phyloP scores from a whole-genome alignment of 1,140 invertebrate species.

The Potamilus streckersoni region DNA sequence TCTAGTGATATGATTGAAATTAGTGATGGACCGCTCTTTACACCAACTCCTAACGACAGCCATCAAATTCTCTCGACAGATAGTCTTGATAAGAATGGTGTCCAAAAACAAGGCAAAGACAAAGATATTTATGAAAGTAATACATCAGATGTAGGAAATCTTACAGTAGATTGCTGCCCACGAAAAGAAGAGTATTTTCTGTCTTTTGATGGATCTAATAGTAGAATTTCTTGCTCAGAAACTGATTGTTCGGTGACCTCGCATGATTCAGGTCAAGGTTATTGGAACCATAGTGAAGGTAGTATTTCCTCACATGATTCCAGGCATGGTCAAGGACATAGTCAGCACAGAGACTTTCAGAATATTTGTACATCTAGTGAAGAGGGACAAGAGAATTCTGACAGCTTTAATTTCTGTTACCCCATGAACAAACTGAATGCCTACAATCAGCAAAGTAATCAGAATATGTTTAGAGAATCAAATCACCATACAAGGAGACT shows the following conservation, averaged over 20 bases:
- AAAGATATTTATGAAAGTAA: slow-evolving; percentile 39
- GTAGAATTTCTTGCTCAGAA: slow-evolving; percentile 45
- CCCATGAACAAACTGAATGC: slow-evolving; percentile 19
- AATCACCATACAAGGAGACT: slow-evolving; percentile 17
- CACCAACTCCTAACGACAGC: slow-evolving; percentile 49
- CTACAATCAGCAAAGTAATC: slow-evolving; percentile 8
- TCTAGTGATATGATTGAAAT: slow-evolving; percentile 63
- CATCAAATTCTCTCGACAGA: slow-evolving; percentile 39
- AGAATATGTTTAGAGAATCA: slow-evolving; percentile 21
- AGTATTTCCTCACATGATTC: slow-evolving; percentile 16
- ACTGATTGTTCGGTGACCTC: slow-evolving; percentile 52
- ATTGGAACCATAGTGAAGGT: slow-evolving; percentile 22
- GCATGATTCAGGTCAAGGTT: slow-evolving; percentile 45
- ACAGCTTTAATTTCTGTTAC: slow-evolving; percentile 60
- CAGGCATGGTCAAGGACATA: slow-evolving; percentile 8
- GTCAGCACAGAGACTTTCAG: slow-evolving; percentile 35
- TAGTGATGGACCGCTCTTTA: slow-evolving; percentile 60
- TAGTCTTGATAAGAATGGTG: slow-evolving; percentile 44
- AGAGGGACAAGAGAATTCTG: slow-evolving; percentile 48
- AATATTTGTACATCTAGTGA: slow-evolving; percentile 39
- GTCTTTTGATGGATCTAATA: slow-evolving; percentile 57
- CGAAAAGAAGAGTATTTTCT: slow-evolving; percentile 61
- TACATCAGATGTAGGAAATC: slow-evolving; percentile 43
- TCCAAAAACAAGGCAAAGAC: slow-evolving; percentile 27
- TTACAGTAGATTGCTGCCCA: slow-evolving; percentile 53